phyloP scores from a whole-genome alignment of 2,888 invertebrate species.

The Sesia bembeciformis region DNA sequence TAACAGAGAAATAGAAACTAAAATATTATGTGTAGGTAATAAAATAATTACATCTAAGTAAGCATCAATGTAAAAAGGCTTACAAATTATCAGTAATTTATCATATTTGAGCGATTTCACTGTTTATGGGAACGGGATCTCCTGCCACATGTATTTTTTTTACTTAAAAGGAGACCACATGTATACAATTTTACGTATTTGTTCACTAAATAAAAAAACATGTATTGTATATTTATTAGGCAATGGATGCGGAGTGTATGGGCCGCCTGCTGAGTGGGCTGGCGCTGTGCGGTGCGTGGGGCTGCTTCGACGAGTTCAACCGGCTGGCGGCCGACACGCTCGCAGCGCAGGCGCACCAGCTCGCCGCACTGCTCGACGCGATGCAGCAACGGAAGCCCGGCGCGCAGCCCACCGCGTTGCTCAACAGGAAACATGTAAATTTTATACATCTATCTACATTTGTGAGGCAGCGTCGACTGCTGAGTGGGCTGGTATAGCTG shows the following conservation, averaged over 20 bases:
- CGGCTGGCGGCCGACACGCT: conserved; percentile 94
- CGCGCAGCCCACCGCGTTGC: conserved; percentile 26
- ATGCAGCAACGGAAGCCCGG: conserved; percentile 28
- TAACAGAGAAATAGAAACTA: no score
- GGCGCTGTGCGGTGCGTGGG: conserved; percentile 97
- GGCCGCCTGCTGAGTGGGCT: conserved; percentile 94
- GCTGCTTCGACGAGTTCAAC: conserved; percentile 99
- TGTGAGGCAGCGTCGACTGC: conserved; percentile 90
- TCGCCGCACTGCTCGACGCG: conserved; percentile 92
- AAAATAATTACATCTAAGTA: no score
- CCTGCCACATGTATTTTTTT: no score
- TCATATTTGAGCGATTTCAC: no score
- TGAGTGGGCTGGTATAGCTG: conserved; percentile 96
- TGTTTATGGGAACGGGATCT: no score
- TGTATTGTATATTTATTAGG: conserved; percentile 58
- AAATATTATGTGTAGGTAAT: no score
- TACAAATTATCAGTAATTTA: no score
- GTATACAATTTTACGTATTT: no score
- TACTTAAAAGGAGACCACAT: no score
- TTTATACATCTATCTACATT: neutral
- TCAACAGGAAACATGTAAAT: conserved; percentile 55
- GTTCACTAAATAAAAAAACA: neutral
- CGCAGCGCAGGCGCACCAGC: conserved; percentile 95
- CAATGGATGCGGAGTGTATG: conserved; percentile 96
- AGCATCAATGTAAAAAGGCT: no score